Evolutionary conservation across 2,888 invertebrate species (phyloP), one percentile per base, ranked within the genome.

Genomic region (Camponotus fellah): DNA sequence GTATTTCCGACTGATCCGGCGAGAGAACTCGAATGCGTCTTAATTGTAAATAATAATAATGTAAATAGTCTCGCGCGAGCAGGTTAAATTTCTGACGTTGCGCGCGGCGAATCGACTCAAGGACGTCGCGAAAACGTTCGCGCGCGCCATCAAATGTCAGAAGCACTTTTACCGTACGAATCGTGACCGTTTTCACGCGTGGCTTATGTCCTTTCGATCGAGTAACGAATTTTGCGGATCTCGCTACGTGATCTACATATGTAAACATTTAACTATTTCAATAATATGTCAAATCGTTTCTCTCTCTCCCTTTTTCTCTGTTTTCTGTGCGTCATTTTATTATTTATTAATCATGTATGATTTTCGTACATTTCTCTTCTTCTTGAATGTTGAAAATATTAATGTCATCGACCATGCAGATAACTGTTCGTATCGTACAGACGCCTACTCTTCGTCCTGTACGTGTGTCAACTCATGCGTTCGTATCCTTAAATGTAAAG

Each of bases 391-490:
- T 60, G 37, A 46, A 71, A 62, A 62, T 60, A 46, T 77, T 77
- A n/a, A 82, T 71, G 58, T 83, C 82, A 84, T 43, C 74, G 62
- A 56, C 26, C 12, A 58, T 53, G 75, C 58, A 87, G 88, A 90
- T 90, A 90, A 85, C 83, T 75, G 85, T 87, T 85, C 85, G n/a
- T 90, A 88, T 90, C 90, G 17, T 81, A 68, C 66, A 71, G 74
- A 86, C 90, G 87, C 90, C 88, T 85, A 90, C 89, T 85, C 34
- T 5, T 49, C 53, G 32, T 60, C 53, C 40, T 71, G 14, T 66
- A 58, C 56, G n/a, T 26, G 26, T 26, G 26, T 26, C 68, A 62
- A 69, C 2, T 64, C 46, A 46, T 46, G 46, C 12, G 12, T 26
- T 32, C 17, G 34, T 71, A 46, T 79, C 34, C 49, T 68, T 49